Evolutionary conservation across 2,888 invertebrate genomes (phyloP).

Genomic region (Amaurobius ferox): DNA sequence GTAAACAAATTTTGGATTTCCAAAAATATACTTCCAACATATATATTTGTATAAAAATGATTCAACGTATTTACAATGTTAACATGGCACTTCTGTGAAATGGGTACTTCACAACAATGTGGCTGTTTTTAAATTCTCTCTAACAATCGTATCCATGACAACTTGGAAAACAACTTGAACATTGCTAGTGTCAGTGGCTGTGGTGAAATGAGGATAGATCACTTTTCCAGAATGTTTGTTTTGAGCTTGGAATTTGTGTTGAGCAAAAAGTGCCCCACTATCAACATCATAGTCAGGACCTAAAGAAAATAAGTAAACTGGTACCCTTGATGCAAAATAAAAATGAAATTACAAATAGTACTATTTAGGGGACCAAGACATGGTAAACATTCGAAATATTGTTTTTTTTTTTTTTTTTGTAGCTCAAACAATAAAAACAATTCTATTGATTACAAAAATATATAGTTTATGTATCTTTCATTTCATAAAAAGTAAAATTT

Average conservation of each 20-base stretch:
- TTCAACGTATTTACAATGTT: conserved; percentile 54
- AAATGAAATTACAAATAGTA: no score
- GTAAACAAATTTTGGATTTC: conserved; percentile 7
- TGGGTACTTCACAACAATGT: conserved; percentile 78
- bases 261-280: conserved; percentile 82
- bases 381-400: no score
- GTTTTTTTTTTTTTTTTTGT: no score
- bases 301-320: no score
- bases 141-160: conserved; percentile 83
- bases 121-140: conserved; percentile 82
- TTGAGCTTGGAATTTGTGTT: conserved; percentile 81
- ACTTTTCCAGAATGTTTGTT: conserved; percentile 81
- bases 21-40: conserved; percentile 25
- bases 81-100: conserved; percentile 52
- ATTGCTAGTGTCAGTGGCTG: conserved; percentile 83
- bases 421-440: no score
- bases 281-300: conserved; percentile 83
- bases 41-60: conserved; percentile 46
- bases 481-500: no score
- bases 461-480: no score
- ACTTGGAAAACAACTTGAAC: conserved; percentile 83
- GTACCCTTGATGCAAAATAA: no score
- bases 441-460: no score
- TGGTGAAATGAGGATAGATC: conserved; percentile 83
- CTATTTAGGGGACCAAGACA: no score